Evolutionary conservation across 1,140 invertebrate species (phyloP).

Genomic region (Pygmarrhopalites habei): DNA sequence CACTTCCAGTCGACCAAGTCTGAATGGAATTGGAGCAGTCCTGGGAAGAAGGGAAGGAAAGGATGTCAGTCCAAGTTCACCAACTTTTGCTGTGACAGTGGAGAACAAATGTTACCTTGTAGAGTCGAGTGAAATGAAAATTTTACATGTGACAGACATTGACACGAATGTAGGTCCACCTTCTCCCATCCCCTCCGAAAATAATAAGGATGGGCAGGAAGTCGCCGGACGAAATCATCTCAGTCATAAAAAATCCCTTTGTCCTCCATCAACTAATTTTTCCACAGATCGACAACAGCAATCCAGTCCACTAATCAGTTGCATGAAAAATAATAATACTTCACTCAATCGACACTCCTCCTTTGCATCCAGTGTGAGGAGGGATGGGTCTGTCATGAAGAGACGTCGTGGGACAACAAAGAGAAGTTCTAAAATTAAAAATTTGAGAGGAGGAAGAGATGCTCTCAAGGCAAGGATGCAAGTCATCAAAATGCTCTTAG

Average conservation of each 20-base stretch:
- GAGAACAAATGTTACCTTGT: slow-evolving; percentile 7
- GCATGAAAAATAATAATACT: no score
- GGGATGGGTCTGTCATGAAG: neutral
- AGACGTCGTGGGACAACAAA: neutral
- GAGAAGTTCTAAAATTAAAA: neutral
- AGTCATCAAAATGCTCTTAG: slow-evolving; percentile 63
- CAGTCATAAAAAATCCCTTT: no score
- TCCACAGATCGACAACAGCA: no score
- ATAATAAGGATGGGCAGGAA: neutral
- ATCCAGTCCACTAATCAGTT: no score
- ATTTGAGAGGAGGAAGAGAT: neutral
- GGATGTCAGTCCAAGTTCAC: neutral
- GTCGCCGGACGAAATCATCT: no score
- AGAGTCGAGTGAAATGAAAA: neutral
- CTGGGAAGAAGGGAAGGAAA: neutral
- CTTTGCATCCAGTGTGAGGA: neutral
- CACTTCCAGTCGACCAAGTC: no score
- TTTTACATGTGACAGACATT: neutral
- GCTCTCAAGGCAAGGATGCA: slow-evolving; percentile 38
- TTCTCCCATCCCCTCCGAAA: neutral
- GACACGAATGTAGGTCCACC: neutral
- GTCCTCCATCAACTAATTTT: no score
- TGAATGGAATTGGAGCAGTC: neutral
- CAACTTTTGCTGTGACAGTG: neutral
- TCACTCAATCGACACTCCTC: neutral